phyloP scores from a whole-genome alignment of 2,113 vertebrate genomes.

The Erythrolamprus reginae region DNA sequence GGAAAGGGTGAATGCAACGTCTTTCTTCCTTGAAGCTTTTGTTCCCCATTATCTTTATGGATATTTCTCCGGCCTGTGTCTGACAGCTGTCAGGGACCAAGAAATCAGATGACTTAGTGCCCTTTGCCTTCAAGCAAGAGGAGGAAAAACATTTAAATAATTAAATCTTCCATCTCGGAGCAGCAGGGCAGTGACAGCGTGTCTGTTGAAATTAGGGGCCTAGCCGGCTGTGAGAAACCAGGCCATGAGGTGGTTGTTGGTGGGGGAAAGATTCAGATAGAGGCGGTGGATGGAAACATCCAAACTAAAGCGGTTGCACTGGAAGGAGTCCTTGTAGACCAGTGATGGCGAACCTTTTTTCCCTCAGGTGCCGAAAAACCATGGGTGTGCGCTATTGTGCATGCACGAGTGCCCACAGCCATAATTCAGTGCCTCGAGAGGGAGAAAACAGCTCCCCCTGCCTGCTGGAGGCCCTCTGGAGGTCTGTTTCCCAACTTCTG shows the following conservation, averaged over 20 bases:
- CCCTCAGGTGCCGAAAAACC: no score
- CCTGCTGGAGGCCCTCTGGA: no score
- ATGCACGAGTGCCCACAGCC: no score
- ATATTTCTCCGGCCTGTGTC: not conserved
- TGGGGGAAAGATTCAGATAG: not conserved
- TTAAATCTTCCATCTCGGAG: not conserved
- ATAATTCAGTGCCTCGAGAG: no score
- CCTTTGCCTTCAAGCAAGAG: slow-evolving; percentile 3
- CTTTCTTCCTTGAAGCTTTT: not conserved
- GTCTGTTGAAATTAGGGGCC: not conserved
- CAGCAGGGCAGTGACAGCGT: not conserved
- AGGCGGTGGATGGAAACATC: not conserved
- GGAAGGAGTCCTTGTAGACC: not conserved
- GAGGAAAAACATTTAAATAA: not conserved
- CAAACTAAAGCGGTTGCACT: not conserved
- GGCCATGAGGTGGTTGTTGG: not conserved
- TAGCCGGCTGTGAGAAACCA: not conserved
- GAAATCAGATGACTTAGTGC: slow-evolving; percentile 7
- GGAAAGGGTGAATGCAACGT: not conserved
- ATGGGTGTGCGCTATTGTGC: no score
- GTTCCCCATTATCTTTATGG: not conserved
- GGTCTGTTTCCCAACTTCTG: no score
- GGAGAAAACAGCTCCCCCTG: no score
- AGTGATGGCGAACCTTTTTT: no score
- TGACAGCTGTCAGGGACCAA: slow-evolving; percentile 12